Conservation (phyloP, 2,888 invertebrate genomes). For the Himalopsyche tibetana region DNA sequence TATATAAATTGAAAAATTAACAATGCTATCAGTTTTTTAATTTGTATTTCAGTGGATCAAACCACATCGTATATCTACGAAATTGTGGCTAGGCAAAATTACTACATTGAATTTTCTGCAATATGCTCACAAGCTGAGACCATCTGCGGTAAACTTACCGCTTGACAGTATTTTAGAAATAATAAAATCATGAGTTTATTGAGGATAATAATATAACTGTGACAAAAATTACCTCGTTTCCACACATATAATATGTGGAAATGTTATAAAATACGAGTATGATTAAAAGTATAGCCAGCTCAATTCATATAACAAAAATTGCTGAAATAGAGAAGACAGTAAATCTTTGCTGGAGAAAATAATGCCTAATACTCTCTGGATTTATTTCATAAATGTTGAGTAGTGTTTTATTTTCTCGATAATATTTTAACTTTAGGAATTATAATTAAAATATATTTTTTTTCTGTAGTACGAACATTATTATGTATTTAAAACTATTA, state of each 20-base stretch:
- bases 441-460: too few relatives aligned
- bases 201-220: slow-evolving; percentile 12
- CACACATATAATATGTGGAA: not conserved
- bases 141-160: slow-evolving; percentile 41
- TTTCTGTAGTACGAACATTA: too few relatives aligned
- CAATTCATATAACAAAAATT: not conserved
- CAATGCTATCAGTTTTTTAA: too few relatives aligned
- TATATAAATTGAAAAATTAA: too few relatives aligned
- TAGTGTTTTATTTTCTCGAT: too few relatives aligned
- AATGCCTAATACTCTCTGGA: not conserved
- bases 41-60: not conserved
- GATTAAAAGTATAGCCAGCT: not conserved
- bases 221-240: slow-evolving; percentile 19
- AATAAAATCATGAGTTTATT: slow-evolving; percentile 19
- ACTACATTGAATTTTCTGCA: slow-evolving; percentile 50
- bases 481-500: too few relatives aligned
- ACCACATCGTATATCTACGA: not conserved
- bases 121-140: slow-evolving; percentile 37
- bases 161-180: not conserved
- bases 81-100: slow-evolving; percentile 2
- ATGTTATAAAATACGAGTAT: not conserved
- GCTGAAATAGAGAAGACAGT: not conserved
- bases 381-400: too few relatives aligned
- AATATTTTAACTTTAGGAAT: too few relatives aligned
- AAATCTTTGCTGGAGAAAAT: not conserved